Percentiles rank a stretch among this genome's conserved stretches.
phyloP scores from a whole-genome alignment of 1,140 invertebrate species.

The Brachionus paranguensis region DNA sequence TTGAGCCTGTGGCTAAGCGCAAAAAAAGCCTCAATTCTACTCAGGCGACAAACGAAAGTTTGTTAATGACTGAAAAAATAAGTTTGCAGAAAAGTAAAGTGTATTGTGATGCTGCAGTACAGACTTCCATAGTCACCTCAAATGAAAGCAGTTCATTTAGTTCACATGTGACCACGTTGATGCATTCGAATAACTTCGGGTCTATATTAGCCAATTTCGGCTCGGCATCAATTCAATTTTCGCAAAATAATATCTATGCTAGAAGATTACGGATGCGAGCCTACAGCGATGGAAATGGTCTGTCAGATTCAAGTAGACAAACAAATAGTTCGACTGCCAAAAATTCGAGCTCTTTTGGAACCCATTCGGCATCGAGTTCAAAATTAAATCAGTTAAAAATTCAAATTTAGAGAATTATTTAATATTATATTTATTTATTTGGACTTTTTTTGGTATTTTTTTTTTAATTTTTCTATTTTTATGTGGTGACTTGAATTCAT shows the following conservation, averaged over 20 bases:
- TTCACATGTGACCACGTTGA: conserved; percentile 1
- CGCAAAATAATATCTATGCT: background rate
- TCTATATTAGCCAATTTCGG: conserved; percentile 25
- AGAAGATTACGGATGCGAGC: conserved; percentile 20
- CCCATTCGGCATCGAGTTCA: conserved; percentile 7
- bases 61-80: background rate
- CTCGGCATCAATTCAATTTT: conserved; percentile 19
- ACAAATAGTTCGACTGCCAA: background rate
- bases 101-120: conserved; percentile 7
- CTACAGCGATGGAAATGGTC: conserved; percentile 23
- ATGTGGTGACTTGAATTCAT: background rate
- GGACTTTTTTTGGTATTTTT: background rate
- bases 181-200: conserved; percentile 36
- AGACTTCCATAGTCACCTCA: background rate
- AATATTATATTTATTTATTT: background rate
- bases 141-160: conserved; percentile 30
- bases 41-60: background rate
- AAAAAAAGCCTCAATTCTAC: background rate
- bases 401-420: conserved; percentile 17
- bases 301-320: conserved; percentile 24
- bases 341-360: conserved; percentile 12
- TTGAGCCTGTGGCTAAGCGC: background rate
- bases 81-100: background rate
- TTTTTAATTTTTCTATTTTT: background rate
- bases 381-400: conserved; percentile 30